phyloP scores from a whole-genome alignment of 1,140 invertebrate species.

The Hylyphantes graminicola region DNA sequence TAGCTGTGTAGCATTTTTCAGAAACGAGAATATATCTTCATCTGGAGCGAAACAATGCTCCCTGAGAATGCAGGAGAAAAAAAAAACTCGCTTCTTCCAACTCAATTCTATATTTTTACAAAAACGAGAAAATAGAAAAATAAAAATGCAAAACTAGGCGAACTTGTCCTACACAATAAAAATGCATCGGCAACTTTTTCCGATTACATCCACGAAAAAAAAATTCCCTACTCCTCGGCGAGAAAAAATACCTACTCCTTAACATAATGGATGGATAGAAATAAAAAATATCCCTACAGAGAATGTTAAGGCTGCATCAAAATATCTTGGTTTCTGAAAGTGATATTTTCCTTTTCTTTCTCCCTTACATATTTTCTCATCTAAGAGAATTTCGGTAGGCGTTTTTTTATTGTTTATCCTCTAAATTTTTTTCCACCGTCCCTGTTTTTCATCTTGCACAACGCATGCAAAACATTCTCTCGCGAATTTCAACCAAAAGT shows the following conservation, averaged over 20 bases:
- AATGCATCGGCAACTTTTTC: constrained; percentile 60
- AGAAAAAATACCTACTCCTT: constrained; percentile 22
- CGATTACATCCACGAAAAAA: constrained; percentile 56
- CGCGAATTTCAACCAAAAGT: constrained; percentile 30
- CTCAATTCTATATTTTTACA: constrained; percentile 33
- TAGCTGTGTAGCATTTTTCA: background rate
- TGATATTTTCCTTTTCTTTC: constrained; percentile 55
- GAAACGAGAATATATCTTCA: constrained; percentile 56
- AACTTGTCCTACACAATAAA: constrained; percentile 60
- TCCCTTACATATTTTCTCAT: constrained; percentile 55
- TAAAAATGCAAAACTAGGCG: background rate
- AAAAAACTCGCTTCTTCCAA: constrained; percentile 37
- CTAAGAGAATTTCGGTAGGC: constrained; percentile 46
- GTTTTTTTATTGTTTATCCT: constrained; percentile 32
- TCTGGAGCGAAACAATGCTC: constrained; percentile 52
- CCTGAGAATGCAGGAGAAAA: constrained; percentile 1
- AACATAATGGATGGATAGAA: constrained; percentile 49
- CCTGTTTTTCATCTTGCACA: constrained; percentile 52
- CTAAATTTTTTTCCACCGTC: background rate
- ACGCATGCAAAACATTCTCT: constrained; percentile 59
- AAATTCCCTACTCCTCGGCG: constrained; percentile 6
- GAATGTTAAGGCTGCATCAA: constrained; percentile 46
- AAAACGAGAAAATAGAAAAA: constrained; percentile 17
- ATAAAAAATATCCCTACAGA: constrained; percentile 33
- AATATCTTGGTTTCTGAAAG: constrained; percentile 53